These are phyloP conservation scores for Caenorhabditis sp. DNA, from an alignment of 2,888 invertebrate species.

Conservation along the genomic window DNA sequence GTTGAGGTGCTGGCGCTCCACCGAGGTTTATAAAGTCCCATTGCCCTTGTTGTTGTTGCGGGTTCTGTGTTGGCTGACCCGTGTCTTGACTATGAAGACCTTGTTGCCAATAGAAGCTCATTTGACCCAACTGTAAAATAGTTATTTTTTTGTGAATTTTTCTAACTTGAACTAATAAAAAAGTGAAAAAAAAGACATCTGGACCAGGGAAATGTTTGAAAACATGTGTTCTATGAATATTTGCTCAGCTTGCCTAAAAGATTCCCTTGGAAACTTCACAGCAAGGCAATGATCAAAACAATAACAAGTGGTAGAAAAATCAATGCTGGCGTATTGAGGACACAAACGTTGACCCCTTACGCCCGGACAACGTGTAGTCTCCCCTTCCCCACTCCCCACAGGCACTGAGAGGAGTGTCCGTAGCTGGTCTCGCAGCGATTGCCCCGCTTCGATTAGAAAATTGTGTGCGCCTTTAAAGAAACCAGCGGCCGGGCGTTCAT, in stretches of 20 bases:
- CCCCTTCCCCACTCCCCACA: too few species aligned
- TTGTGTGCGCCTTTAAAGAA: conserved; percentile 49
- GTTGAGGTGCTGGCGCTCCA: conserved; percentile 54
- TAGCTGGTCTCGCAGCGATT: conserved; percentile 43
- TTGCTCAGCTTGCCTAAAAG: conserved; percentile 5
- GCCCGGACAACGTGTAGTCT: conserved; percentile 47
- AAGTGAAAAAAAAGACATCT: neutral
- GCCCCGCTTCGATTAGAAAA: conserved; percentile 46
- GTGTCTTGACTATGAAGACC: conserved; percentile 49
- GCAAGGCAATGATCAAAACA: neutral
- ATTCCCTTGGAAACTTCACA: neutral
- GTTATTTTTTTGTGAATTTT: neutral
- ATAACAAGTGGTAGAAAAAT: conserved; percentile 2
- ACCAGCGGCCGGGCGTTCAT: neutral
- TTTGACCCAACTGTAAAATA: conserved; percentile 42
- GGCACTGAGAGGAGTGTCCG: too few species aligned
- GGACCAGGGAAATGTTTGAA: neutral
- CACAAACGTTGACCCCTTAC: conserved; percentile 25
- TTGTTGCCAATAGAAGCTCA: conserved; percentile 65
- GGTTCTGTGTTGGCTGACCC: conserved; percentile 36
- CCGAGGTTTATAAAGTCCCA: conserved; percentile 71
- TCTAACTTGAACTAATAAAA: too few species aligned
- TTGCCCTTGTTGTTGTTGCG: conserved; percentile 58
- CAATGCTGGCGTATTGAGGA: conserved; percentile 44
- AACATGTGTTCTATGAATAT: neutral